Base-by-base conservation (phyloP, 1,140 invertebrate genomes). In the Papilio helenus region DNA sequence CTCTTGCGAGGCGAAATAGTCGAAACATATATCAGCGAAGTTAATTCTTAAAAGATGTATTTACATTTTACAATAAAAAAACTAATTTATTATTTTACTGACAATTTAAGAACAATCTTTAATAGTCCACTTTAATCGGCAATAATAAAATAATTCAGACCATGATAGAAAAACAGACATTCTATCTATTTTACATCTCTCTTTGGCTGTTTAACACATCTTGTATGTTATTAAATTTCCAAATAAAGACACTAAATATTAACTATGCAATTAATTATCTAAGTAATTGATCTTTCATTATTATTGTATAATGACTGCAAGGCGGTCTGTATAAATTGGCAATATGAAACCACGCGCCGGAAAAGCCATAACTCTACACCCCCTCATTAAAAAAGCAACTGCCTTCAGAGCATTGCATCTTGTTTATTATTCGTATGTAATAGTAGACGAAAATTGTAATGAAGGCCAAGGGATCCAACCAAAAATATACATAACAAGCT, bases 401-500 rank as follows among this genome's bases (percentile, higher is more conserved):
- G 79, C 81, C 82, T 81, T 81, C 74, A 81, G 85, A 83, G 85
- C 84, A 88, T 87, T 88, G 83, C 83, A 86, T 81, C 81, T 86
- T 89, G 87, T 93, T 89, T 92, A 91, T 90, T 89, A 91, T 90
- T 82, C 85, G 84, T 86, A 83, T 86, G 89, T 92, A 92, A 93
- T 90, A 92, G 89, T 91, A 92, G 88, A 92, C 85, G 89, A 92
- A 94, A 92, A 92, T 90, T 93, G 89, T 92, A 92, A 94, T 92
- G 87, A 92, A 92, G 89, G 89, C 87, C 84, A 80, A 88, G 85
- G 90, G 87, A 90, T 84, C 86, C 88, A 87, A 88, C 81, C 90
- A 91, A 92, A 89, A 89, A 86, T 85, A 88, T 89, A 88, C 90
- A 88, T 92, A 92, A 91, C 91, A 90, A 91, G 89, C 87, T 87